Conservation (phyloP, 2,797 vertebrate species). For the Harpagifer antarcticus region DNA sequence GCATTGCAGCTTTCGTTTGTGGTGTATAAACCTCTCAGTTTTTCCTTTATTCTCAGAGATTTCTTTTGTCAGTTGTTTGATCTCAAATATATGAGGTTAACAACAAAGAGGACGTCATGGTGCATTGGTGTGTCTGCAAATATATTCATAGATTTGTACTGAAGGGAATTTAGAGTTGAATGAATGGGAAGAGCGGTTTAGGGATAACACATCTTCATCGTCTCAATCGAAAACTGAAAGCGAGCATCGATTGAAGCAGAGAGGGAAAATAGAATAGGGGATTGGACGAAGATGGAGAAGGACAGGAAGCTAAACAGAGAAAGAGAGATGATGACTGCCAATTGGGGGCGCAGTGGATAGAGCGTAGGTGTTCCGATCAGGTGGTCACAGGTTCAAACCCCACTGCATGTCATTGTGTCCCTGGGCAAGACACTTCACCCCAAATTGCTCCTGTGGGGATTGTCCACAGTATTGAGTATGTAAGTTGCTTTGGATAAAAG, state of each 20-base stretch:
- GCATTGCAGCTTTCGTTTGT: not conserved
- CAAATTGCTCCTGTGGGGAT: too few relatives aligned
- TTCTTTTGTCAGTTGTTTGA: constrained; percentile 6
- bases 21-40: not conserved
- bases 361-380: too few relatives aligned
- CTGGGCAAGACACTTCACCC: too few relatives aligned
- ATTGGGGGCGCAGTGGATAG: too few relatives aligned
- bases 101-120: not conserved
- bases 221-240: constrained; percentile 61
- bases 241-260: constrained; percentile 35
- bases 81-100: constrained; percentile 27
- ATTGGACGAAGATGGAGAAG: not conserved
- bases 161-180: constrained; percentile 3
- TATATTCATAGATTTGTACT: constrained; percentile 30
- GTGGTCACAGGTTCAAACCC: too few relatives aligned
- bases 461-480: too few relatives aligned
- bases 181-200: constrained; percentile 15
- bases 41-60: not conserved
- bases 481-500: too few relatives aligned
- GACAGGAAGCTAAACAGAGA: constrained; percentile 7
- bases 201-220: constrained; percentile 41
- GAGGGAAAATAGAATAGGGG: constrained; percentile 11
- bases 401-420: too few relatives aligned
- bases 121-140: not conserved
- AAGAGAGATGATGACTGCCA: not conserved